Conservation (phyloP, 2,888 invertebrate genomes). For the Stramonita haemastoma region DNA sequence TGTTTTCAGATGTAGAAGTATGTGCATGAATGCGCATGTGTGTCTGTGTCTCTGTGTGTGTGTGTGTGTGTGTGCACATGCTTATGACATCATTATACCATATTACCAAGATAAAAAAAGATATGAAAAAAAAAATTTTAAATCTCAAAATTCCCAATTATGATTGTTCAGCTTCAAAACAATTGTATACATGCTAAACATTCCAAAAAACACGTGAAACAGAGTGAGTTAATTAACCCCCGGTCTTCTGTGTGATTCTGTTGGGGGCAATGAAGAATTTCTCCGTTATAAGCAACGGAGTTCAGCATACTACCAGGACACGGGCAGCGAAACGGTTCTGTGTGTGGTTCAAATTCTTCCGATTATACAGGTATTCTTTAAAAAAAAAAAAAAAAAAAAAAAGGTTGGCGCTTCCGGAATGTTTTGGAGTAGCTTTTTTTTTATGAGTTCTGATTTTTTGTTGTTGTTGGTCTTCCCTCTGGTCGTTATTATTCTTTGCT, state of each 20-base stretch:
- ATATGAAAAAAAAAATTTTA: no score
- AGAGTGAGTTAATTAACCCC: no score
- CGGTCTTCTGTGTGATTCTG: not conserved
- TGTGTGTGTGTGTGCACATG: not conserved
- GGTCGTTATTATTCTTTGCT: not conserved
- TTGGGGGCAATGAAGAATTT: conserved; percentile 34
- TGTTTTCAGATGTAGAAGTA: not conserved
- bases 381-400: no score
- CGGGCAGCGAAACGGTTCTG: conserved; percentile 54
- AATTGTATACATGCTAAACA: no score
- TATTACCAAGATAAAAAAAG: no score
- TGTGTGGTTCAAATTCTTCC: conserved; percentile 58
- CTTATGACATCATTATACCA: not conserved
- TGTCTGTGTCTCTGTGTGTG: no score
- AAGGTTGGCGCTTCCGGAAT: no score
- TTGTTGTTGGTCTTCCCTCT: not conserved
- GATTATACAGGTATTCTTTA: conserved; percentile 54
- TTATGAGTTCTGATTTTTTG: no score
- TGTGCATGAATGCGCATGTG: not conserved
- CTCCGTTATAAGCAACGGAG: conserved; percentile 42
- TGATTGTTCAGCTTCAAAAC: no score
- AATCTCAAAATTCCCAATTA: no score
- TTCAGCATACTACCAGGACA: conserved; percentile 53
- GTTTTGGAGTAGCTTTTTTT: not conserved
- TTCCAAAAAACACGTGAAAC: no score